A percentile compares a stretch with the other conserved stretches of the same genome.
phyloP scores from a whole-genome alignment of 2,888 invertebrate species.

The Lycophotia porphyrea region DNA sequence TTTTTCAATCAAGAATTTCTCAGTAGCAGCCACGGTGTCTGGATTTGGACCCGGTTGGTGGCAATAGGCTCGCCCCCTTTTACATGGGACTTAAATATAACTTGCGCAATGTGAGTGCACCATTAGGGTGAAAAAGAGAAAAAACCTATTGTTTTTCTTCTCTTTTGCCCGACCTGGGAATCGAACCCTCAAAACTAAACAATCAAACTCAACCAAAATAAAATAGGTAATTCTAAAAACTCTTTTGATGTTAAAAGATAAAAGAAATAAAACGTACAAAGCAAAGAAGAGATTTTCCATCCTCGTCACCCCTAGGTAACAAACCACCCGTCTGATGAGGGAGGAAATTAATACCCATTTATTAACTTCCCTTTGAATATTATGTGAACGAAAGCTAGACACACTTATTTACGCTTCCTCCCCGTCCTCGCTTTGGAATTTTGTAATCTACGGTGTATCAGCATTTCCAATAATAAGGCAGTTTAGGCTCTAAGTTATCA shows the following conservation, averaged over 20 bases:
- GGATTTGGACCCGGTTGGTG: too few relatives aligned
- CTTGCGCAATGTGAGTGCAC: too few relatives aligned
- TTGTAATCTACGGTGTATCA: not conserved
- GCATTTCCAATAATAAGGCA: not conserved
- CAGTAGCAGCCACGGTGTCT: too few relatives aligned
- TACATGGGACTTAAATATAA: too few relatives aligned
- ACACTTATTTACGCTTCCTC: not conserved
- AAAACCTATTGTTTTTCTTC: too few relatives aligned
- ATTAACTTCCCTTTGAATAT: not conserved
- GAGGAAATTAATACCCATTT: conserved; percentile 21
- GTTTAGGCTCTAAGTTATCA: not conserved
- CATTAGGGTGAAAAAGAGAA: too few relatives aligned
- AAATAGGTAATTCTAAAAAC: not conserved
- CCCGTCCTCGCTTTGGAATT: not conserved
- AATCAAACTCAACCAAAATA: too few relatives aligned
- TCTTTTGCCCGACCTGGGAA: too few relatives aligned
- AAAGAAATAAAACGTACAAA: conserved; percentile 1
- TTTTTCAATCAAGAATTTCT: too few relatives aligned
- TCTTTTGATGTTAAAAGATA: conserved; percentile 12
- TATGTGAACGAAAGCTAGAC: not conserved
- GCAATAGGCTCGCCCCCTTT: too few relatives aligned
- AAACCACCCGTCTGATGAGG: not conserved
- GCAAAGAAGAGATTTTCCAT: conserved; percentile 2
- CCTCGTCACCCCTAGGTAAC: not conserved
- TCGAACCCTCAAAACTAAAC: too few relatives aligned